These are phyloP conservation scores for Plutomurus gul DNA, from an alignment of 1,140 invertebrate species.

Conservation along the genomic window DNA sequence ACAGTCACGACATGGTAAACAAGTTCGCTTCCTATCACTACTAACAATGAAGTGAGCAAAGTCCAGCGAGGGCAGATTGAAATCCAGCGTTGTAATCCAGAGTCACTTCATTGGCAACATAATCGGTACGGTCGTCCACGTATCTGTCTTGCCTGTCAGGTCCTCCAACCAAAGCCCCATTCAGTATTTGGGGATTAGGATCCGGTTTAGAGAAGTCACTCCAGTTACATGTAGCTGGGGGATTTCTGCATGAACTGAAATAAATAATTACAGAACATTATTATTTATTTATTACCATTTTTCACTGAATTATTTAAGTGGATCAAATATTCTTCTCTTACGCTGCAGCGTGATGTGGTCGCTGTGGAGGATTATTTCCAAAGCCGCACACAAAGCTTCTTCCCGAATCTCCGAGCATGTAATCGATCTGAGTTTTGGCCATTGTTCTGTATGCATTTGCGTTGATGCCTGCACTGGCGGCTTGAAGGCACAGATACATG, in stretches of 20 bases:
- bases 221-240: constrained; percentile 63
- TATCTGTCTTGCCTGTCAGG: constrained; percentile 64
- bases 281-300: neutral
- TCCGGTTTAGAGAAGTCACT: constrained; percentile 58
- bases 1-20: too few species aligned
- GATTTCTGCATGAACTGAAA: constrained; percentile 62
- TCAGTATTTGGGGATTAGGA: constrained; percentile 63
- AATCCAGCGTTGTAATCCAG: constrained; percentile 67
- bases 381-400: constrained; percentile 61
- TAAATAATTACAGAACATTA: neutral
- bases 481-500: constrained; percentile 61
- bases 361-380: constrained; percentile 58
- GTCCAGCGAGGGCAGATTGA: constrained; percentile 55
- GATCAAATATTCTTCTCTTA: neutral
- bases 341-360: constrained; percentile 45
- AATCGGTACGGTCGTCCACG: constrained; percentile 62
- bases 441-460: constrained; percentile 27
- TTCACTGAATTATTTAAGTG: neutral
- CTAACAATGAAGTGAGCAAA: constrained; percentile 25
- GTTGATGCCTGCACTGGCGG: constrained; percentile 46
- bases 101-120: constrained; percentile 65
- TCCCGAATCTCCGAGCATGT: constrained; percentile 59
- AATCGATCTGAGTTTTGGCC: constrained; percentile 60
- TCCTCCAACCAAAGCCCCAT: constrained; percentile 65
- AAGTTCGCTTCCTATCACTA: too few species aligned